These are phyloP conservation scores for Celastrina argiolus DNA, from an alignment of 2,888 invertebrate species.

Conservation along the genomic window DNA sequence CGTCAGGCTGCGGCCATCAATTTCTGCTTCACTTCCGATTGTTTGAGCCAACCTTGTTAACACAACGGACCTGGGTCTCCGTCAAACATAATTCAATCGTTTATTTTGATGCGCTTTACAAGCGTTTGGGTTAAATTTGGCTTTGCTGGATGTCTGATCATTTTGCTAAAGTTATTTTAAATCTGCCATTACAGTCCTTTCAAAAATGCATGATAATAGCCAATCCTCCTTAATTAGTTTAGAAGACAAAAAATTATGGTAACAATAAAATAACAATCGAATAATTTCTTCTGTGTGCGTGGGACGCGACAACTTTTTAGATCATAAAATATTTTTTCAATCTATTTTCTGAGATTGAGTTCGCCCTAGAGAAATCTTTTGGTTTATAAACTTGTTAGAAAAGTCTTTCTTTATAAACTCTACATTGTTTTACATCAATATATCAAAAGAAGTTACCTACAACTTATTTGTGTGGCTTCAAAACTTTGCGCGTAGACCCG, in stretches of 20 bases:
- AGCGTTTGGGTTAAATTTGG: not conserved
- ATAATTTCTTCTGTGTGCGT: not conserved
- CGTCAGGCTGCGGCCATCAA: slow-evolving; percentile 49
- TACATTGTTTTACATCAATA: slow-evolving; percentile 42
- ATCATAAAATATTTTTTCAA: slow-evolving; percentile 14
- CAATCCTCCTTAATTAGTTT: too few relatives aligned
- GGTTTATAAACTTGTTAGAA: slow-evolving; percentile 18
- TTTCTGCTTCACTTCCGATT: slow-evolving; percentile 66
- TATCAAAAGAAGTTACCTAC: slow-evolving; percentile 47
- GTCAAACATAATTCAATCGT: slow-evolving; percentile 24
- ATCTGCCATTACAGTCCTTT: too few relatives aligned
- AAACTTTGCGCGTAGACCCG: slow-evolving; percentile 22
- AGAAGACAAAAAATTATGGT: too few relatives aligned
- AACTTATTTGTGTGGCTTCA: slow-evolving; percentile 41
- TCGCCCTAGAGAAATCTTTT: slow-evolving; percentile 19
- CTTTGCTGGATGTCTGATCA: not conserved
- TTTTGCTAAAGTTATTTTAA: not conserved
- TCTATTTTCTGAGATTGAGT: slow-evolving; percentile 5
- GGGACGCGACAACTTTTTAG: not conserved
- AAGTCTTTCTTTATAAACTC: slow-evolving; percentile 37
- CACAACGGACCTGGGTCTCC: slow-evolving; percentile 31
- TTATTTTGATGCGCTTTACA: slow-evolving; percentile 10
- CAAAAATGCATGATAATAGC: too few relatives aligned
- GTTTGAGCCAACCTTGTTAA: slow-evolving; percentile 60
- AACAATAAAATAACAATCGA: not conserved